These are phyloP conservation scores for Knipowitschia caucasica DNA, from an alignment of 2,797 vertebrate genomes.

Conservation along the genomic window DNA sequence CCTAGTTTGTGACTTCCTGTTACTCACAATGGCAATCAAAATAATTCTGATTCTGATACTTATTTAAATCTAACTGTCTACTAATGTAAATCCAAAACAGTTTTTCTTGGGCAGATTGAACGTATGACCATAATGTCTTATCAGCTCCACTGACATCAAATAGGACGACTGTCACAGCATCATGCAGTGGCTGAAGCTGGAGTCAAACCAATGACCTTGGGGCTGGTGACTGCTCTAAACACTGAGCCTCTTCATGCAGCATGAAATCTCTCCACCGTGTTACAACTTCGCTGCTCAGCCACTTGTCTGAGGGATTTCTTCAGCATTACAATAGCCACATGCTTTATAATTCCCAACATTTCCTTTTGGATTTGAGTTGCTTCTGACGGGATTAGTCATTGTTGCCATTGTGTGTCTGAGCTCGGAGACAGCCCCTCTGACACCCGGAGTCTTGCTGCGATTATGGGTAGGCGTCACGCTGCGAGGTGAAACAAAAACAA, in stretches of 20 bases:
- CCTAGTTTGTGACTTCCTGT: no score
- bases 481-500: constrained; percentile 21
- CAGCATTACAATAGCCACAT: constrained; percentile 15
- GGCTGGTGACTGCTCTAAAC: neutral
- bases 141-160: no score
- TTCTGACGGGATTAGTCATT: constrained; percentile 22
- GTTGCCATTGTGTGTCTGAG: constrained; percentile 20
- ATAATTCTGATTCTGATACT: no score
- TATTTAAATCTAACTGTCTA: no score
- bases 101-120: no score
- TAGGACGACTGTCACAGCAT: neutral
- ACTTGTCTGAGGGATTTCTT: neutral
- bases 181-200: neutral
- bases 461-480: constrained; percentile 41
- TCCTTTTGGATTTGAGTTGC: constrained; percentile 12
- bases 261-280: neutral
- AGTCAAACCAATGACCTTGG: neutral
- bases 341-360: constrained; percentile 21
- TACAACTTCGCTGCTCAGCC: neutral
- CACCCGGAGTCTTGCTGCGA: constrained; percentile 16
- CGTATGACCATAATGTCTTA: no score
- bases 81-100: no score
- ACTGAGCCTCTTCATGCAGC: neutral
- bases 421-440: constrained; percentile 36
- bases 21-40: no score